Percentiles rank a stretch among this genome's conserved stretches.
Conservation (phyloP, 2,797 vertebrate species). For the Microchirus variegatus region DNA sequence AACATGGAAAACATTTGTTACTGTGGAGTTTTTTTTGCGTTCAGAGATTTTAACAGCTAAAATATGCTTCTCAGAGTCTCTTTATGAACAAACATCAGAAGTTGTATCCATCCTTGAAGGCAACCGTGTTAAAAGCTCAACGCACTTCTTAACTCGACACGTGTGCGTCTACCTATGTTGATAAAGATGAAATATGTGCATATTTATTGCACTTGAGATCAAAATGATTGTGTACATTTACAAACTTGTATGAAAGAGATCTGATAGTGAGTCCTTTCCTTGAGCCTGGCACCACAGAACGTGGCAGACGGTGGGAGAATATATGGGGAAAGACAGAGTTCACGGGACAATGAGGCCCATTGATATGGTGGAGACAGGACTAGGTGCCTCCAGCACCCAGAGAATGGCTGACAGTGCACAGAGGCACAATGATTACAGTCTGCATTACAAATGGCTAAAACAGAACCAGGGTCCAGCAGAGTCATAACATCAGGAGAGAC, state of each 20-base stretch:
- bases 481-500: constrained; percentile 39
- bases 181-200: no score
- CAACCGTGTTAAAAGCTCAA: no score
- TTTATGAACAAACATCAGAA: no score
- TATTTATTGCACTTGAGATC: no score
- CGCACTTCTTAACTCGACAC: no score
- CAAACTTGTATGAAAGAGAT: constrained; percentile 26
- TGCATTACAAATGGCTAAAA: constrained; percentile 75
- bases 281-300: constrained; percentile 45
- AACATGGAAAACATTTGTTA: no score
- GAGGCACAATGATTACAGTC: constrained; percentile 72
- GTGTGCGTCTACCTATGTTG: no score
- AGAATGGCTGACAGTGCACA: constrained; percentile 68
- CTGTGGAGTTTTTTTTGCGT: no score
- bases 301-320: constrained; percentile 54
- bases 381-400: constrained; percentile 67
- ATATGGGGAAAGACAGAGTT: constrained; percentile 54
- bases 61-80: no score
- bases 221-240: no score
- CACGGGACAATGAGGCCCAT: constrained; percentile 76
- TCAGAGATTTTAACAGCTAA: no score
- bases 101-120: no score
- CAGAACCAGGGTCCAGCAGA: constrained; percentile 51
- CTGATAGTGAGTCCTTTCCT: constrained; percentile 16
- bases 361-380: constrained; percentile 76